Percentiles rank a stretch among this genome's conserved stretches.
Conservation (phyloP, 2,888 invertebrate species). For the Drosophila borborema region DNA sequence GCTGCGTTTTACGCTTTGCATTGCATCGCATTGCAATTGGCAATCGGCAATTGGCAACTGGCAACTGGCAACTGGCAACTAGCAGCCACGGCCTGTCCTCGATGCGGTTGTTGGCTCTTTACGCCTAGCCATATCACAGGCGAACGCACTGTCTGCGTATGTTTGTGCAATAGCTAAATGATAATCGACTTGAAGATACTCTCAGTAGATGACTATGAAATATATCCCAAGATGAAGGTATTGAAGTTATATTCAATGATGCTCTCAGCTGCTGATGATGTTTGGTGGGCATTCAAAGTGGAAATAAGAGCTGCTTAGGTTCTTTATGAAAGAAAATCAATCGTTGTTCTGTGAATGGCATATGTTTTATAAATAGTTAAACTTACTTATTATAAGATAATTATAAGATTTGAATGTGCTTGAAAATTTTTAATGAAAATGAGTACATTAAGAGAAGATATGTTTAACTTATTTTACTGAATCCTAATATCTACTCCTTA, state of each 20-base stretch:
- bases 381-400: neutral
- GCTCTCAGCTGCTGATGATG: neutral
- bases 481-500: no score
- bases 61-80: constrained; percentile 38
- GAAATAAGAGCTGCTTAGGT: neutral
- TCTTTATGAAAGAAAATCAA: neutral
- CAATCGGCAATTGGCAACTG: constrained; percentile 15
- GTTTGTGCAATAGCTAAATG: constrained; percentile 4
- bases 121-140: constrained; percentile 53
- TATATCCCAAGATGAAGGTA: neutral
- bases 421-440: neutral
- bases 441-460: neutral
- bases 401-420: neutral
- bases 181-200: constrained; percentile 41
- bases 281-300: neutral
- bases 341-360: neutral
- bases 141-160: constrained; percentile 47
- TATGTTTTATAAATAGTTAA: neutral
- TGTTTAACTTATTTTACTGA: no score
- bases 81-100: constrained; percentile 52
- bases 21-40: constrained; percentile 36
- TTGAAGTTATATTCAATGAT: neutral
- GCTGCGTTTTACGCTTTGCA: constrained; percentile 62
- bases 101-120: constrained; percentile 73
- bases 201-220: constrained; percentile 8